A percentile compares a stretch with the other conserved stretches of the same genome.
phyloP scores from a whole-genome alignment of 2,888 invertebrate species.

The Diarsia rubi region DNA sequence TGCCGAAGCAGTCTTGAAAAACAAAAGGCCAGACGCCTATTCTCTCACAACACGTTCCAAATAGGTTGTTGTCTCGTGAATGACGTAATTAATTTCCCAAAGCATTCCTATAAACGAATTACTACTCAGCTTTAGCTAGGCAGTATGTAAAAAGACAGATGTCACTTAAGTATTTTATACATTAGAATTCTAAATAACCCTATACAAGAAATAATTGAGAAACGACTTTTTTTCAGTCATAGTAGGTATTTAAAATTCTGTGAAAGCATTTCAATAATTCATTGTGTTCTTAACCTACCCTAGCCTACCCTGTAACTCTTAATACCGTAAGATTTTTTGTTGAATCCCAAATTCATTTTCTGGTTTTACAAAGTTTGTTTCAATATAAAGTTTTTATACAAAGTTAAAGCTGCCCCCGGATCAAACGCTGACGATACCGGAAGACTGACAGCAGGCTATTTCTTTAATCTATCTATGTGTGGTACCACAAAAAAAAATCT shows the following conservation, averaged over 20 bases:
- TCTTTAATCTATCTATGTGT: neutral
- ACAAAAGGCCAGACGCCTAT: conserved; percentile 7
- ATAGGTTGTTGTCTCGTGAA: conserved; percentile 37
- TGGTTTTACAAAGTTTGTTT: neutral
- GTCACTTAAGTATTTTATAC: neutral
- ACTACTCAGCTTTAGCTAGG: neutral
- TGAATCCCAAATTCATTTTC: neutral
- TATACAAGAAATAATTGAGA: neutral
- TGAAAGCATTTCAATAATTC: neutral
- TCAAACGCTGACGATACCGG: neutral
- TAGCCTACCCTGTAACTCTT: neutral
- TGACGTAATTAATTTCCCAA: conserved; percentile 35
- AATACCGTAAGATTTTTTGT: neutral
- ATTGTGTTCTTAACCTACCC: neutral
- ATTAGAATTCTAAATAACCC: neutral
- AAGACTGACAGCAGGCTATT: neutral
- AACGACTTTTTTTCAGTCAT: neutral
- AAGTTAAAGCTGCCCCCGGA: neutral
- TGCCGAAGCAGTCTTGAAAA: neutral
- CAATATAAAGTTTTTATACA: too few species aligned
- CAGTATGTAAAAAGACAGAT: neutral
- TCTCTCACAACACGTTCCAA: conserved; percentile 8
- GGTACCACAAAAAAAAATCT: neutral
- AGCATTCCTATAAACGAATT: conserved; percentile 9
- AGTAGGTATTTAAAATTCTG: neutral